A percentile compares a stretch with the other conserved stretches of the same genome.
Conservation (phyloP, 1,140 invertebrate genomes). For the Philotrypesis tridentata region DNA sequence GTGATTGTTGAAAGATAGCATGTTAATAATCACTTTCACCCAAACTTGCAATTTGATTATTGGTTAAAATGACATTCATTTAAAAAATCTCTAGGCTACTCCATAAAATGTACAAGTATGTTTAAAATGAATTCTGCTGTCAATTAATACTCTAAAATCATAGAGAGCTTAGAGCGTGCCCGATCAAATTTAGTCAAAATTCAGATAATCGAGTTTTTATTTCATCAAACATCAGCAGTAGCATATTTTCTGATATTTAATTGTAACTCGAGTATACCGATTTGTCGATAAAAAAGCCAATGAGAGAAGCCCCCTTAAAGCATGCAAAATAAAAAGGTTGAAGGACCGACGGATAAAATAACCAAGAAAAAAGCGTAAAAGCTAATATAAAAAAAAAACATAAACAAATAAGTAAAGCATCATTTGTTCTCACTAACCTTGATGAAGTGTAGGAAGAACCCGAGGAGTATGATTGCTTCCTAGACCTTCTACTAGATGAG, state of each 20-base stretch:
- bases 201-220: neutral
- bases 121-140: neutral
- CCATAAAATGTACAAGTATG: too few species aligned
- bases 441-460: slow-evolving; percentile 84
- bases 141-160: neutral
- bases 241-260: neutral
- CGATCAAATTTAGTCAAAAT: neutral
- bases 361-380: slow-evolving; percentile 3
- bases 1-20: neutral
- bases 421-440: slow-evolving; percentile 72
- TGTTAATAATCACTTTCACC: neutral
- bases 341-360: neutral
- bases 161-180: neutral
- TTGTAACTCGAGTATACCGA: neutral
- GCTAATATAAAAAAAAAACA: too few species aligned
- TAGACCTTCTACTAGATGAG: slow-evolving; percentile 69
- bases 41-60: neutral
- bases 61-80: neutral
- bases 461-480: slow-evolving; percentile 81
- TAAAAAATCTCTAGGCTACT: too few species aligned
- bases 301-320: slow-evolving; percentile 1
- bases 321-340: neutral
- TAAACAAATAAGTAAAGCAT: too few species aligned
- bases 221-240: neutral
- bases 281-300: neutral